A percentile compares a stretch with the other conserved stretches of the same genome.
Conservation (phyloP, 2,888 invertebrate genomes). For the Aromia moschata region DNA sequence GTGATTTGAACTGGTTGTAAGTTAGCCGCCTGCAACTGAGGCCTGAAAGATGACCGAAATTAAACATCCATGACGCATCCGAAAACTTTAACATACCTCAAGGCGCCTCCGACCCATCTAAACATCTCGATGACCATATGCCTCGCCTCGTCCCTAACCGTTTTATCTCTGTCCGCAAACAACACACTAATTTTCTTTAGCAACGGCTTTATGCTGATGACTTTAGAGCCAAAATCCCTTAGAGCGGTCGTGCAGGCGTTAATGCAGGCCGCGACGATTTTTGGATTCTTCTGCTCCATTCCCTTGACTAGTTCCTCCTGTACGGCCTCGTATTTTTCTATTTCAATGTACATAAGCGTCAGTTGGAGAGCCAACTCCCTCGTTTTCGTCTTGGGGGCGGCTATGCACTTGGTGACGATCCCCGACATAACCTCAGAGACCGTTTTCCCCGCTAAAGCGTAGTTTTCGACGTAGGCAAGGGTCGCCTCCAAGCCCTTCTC, state of each 20-base stretch:
- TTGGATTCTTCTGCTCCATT: conserved; percentile 95
- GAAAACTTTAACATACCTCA: no score
- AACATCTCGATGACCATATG: conserved; percentile 91
- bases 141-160: conserved; percentile 92
- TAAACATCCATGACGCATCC: no score
- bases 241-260: conserved; percentile 79
- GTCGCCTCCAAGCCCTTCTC: conserved; percentile 95
- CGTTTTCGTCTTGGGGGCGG: conserved; percentile 89
- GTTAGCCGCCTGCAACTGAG: conserved; percentile 75
- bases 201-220: conserved; percentile 86
- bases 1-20: conserved; percentile 90
- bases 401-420: conserved; percentile 91
- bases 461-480: conserved; percentile 90
- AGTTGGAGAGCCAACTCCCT: conserved; percentile 91
- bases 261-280: conserved; percentile 88
- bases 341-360: conserved; percentile 92
- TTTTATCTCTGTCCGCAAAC: conserved; percentile 91
- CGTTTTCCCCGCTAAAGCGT: conserved; percentile 85
- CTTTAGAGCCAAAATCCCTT: conserved; percentile 92
- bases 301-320: conserved; percentile 93
- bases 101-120: conserved; percentile 67
- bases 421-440: conserved; percentile 82
- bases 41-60: conserved; percentile 67
- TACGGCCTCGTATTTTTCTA: conserved; percentile 91
- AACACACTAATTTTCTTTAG: conserved; percentile 87